Base-by-base conservation (phyloP, 1,140 invertebrate genomes). In the Drosophila takahashii region DNA sequence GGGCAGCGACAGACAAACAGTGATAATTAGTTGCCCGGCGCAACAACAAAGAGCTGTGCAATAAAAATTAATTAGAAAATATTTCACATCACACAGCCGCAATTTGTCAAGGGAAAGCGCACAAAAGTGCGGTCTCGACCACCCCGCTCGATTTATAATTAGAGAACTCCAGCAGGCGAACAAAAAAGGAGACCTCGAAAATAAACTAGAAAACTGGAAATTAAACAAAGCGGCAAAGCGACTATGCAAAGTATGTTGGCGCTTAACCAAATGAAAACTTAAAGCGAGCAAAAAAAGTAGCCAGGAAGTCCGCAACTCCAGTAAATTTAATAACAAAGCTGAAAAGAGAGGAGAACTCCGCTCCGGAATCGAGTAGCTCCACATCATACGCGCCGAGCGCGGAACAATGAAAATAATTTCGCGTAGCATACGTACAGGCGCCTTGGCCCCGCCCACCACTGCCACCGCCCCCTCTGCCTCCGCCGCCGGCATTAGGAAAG, bases 351-450 rank as follows among this genome's bases (percentile, higher is more conserved):
- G 9, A 9, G 44, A 26, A 8, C 56, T 57, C 53, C 70, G 65
- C 56, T 57, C 53, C 70, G 65, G 58, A 57, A 39, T 64, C n/a
- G 15, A 26, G 64, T 16, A 57, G 26, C 47, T 60, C 50, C 58
- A 34, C 15, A 60, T 41, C 59, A 29, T 51, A 10, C 48, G 53
- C 58, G 57, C 69, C 59, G 36, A 45, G 45, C 47, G 74, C 61
- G 51, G 66, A 90, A 90, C 87, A 90, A 90, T 90, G 87, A 78
- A 66, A 79, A 87, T 84, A 59, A 75, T 90, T 90, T 77, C 83
- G 58, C 74, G 58, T 66, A 87, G 87, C 77, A 90, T 84, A 87
- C 79, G 77, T 79, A 71, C 50, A 42, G 74, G 73, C 57, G 62
- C 37, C 50, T 64, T 48, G 36, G 34, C 34, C 47, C 13, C 26